phyloP scores from a whole-genome alignment of 2,113 vertebrate genomes.

The Castor canadensis region DNA sequence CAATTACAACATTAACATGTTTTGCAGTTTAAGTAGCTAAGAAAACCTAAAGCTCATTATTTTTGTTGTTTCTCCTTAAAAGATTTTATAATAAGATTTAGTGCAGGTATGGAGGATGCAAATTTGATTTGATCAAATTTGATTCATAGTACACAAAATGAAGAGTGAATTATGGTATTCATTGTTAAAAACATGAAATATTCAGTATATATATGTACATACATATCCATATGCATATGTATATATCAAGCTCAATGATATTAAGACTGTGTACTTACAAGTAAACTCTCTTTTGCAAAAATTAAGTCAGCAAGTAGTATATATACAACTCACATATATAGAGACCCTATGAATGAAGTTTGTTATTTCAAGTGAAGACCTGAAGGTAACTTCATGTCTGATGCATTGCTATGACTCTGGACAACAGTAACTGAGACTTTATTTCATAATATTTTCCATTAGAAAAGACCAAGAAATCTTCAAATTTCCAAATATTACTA shows the following conservation, averaged over 20 bases:
- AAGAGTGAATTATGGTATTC: neutral
- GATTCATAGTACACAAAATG: neutral
- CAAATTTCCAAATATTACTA: neutral
- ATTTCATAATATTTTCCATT: neutral
- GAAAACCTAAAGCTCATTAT: neutral
- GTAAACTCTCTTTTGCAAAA: neutral
- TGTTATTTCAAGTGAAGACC: neutral
- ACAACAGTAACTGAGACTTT: neutral
- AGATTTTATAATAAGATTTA: neutral
- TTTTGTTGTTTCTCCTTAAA: neutral
- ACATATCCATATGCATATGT: no score
- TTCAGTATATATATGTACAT: neutral
- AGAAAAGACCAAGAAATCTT: neutral
- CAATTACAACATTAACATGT: neutral
- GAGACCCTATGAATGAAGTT: neutral
- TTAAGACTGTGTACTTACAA: neutral
- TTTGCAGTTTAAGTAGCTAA: neutral
- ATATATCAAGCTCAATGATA: neutral
- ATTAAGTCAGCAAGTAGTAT: neutral
- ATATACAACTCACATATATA: no score
- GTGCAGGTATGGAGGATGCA: neutral
- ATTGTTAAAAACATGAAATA: neutral
- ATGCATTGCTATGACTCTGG: neutral
- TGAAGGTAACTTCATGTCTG: neutral
- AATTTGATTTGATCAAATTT: neutral